Conservation (phyloP, 2,888 invertebrate species). For the Ischnus inquisitorius region DNA sequence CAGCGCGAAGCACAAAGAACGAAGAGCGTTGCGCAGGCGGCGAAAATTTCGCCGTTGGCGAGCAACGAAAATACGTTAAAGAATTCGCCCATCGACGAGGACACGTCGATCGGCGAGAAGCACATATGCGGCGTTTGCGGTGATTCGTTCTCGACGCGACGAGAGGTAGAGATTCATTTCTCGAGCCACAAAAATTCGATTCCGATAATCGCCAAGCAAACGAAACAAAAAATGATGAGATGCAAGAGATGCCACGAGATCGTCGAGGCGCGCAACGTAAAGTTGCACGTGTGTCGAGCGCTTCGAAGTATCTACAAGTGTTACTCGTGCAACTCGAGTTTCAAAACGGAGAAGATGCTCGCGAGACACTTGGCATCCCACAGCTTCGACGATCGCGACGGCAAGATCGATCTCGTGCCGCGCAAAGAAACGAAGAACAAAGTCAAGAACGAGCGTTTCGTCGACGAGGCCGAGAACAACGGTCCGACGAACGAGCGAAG, state of each 20-base stretch:
- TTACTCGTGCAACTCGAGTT: slow-evolving; percentile 75
- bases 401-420: slow-evolving; percentile 12
- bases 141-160: slow-evolving; percentile 73
- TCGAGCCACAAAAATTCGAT: background rate
- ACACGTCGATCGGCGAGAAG: slow-evolving; percentile 58
- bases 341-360: slow-evolving; percentile 74
- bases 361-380: slow-evolving; percentile 75
- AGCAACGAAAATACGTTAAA: background rate
- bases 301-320: slow-evolving; percentile 75
- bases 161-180: slow-evolving; percentile 79
- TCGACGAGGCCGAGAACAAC: slow-evolving; percentile 7
- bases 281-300: slow-evolving; percentile 79
- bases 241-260: slow-evolving; percentile 83
- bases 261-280: slow-evolving; percentile 81
- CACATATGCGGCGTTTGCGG: slow-evolving; percentile 80
- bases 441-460: background rate
- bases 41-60: background rate
- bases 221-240: slow-evolving; percentile 81
- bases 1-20: background rate
- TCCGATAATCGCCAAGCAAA: slow-evolving; percentile 46
- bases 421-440: slow-evolving; percentile 33
- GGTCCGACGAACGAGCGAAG: background rate
- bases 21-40: background rate
- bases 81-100: background rate
- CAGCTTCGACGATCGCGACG: slow-evolving; percentile 62